These are phyloP conservation scores for Cerastoderma edule DNA, from an alignment of 2,888 invertebrate genomes.

Conservation along the genomic window DNA sequence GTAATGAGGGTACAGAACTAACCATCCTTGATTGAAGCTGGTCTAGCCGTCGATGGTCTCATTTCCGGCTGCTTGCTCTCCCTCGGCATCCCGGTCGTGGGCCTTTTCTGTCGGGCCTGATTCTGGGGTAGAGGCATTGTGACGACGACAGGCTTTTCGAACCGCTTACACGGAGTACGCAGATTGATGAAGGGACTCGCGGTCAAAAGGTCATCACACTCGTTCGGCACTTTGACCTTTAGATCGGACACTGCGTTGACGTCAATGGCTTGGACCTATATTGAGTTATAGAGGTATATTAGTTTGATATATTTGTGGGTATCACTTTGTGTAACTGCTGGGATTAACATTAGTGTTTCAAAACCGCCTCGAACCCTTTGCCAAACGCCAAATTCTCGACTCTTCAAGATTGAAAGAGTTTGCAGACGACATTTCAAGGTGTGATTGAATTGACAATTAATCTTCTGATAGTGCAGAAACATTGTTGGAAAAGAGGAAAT, in stretches of 20 bases:
- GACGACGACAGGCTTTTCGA: conserved; percentile 71
- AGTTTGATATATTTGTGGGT: too few relatives aligned
- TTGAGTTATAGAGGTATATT: too few relatives aligned
- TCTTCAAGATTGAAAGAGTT: too few relatives aligned
- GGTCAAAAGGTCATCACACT: conserved; percentile 68
- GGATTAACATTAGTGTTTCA: too few relatives aligned
- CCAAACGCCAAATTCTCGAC: too few relatives aligned
- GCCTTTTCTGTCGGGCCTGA: conserved; percentile 65
- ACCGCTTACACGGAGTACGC: conserved; percentile 51
- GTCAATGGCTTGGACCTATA: conserved; percentile 78
- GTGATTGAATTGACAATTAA: too few relatives aligned
- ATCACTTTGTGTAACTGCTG: too few relatives aligned
- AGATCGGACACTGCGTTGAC: conserved; percentile 71
- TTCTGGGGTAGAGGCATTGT: conserved; percentile 75
- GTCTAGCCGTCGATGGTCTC: conserved; percentile 60
- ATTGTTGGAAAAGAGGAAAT: too few relatives aligned
- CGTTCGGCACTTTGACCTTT: conserved; percentile 58
- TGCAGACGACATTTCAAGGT: too few relatives aligned
- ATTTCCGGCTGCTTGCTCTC: conserved; percentile 29
- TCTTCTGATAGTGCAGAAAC: too few relatives aligned
- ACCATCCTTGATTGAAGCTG: conserved; percentile 47
- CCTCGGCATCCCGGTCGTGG: conserved; percentile 65
- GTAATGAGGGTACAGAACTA: too few relatives aligned
- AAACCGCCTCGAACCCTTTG: too few relatives aligned
- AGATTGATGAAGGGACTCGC: conserved; percentile 73